Evolutionary conservation across 1,140 invertebrate genomes (phyloP).

Genomic region (Phocides pigmalion): DNA sequence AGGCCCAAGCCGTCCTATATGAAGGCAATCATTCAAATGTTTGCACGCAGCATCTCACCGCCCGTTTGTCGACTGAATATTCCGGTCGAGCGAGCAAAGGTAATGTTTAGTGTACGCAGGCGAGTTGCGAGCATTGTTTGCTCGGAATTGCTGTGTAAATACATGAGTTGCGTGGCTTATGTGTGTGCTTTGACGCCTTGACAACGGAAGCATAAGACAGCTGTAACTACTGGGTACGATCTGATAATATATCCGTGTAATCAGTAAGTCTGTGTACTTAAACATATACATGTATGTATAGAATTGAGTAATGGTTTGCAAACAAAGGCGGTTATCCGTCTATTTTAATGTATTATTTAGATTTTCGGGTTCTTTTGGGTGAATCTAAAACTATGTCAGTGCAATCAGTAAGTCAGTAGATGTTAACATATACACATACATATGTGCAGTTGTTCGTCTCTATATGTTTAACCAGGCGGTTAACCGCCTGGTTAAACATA

Average conservation of each 20-base stretch:
- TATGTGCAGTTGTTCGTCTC: no score
- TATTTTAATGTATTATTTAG: no score
- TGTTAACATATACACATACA: no score
- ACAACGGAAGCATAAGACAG: conserved; percentile 11
- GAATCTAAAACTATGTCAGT: no score
- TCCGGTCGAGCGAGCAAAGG: conserved; percentile 58
- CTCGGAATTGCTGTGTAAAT: conserved; percentile 42
- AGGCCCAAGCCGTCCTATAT: conserved; percentile 37
- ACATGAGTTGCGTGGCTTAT: conserved; percentile 29
- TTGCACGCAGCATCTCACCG: conserved; percentile 42
- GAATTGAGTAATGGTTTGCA: no score
- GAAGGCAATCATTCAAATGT: conserved; percentile 63
- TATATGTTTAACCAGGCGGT: no score
- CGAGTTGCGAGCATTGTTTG: conserved; percentile 44
- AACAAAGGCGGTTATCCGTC: no score
- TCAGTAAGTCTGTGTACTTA: not conserved
- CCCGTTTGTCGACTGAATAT: conserved; percentile 53
- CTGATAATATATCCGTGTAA: not conserved
- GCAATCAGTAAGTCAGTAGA: no score
- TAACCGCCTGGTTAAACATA: no score
- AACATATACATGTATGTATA: not conserved
- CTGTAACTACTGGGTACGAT: not conserved
- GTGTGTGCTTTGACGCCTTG: conserved; percentile 40
- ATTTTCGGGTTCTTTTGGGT: no score
- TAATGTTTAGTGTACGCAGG: conserved; percentile 57